phyloP scores from a whole-genome alignment of 2,113 vertebrate genomes.

The Egretta garzetta region DNA sequence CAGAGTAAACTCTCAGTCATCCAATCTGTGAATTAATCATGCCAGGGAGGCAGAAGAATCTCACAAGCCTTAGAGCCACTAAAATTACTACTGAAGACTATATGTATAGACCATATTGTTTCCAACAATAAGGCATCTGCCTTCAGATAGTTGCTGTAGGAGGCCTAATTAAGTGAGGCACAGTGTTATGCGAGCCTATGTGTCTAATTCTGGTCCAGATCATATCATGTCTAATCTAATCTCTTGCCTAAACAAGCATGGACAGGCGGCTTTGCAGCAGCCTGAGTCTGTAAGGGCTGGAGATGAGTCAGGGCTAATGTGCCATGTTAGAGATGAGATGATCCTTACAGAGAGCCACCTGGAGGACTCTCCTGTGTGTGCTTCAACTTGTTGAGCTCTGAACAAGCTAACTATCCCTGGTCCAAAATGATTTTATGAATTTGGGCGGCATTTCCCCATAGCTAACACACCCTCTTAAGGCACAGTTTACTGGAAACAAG shows the following conservation, averaged over 20 bases:
- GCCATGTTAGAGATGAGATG: neutral
- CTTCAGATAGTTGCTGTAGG: neutral
- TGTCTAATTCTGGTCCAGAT: neutral
- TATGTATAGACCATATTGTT: neutral
- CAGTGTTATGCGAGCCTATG: accelerated
- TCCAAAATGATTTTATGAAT: neutral
- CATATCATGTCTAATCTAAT: neutral
- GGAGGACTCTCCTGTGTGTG: neutral
- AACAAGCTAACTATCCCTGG: neutral
- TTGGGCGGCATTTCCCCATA: neutral
- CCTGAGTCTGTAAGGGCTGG: neutral
- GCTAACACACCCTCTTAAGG: neutral
- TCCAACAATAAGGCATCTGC: neutral
- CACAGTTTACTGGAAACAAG: neutral
- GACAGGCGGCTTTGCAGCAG: neutral
- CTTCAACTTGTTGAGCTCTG: neutral
- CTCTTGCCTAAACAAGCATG: neutral
- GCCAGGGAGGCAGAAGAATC: neutral
- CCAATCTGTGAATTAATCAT: neutral
- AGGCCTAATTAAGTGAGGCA: neutral
- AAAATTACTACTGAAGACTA: neutral
- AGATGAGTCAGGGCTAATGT: neutral
- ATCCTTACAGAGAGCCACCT: neutral
- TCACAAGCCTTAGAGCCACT: neutral
- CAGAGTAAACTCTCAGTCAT: neutral